Evolutionary conservation across 1,140 invertebrate genomes (phyloP), one percentile per base, ranked within the genome.

Genomic region (Rhopalosiphum maidis): DNA sequence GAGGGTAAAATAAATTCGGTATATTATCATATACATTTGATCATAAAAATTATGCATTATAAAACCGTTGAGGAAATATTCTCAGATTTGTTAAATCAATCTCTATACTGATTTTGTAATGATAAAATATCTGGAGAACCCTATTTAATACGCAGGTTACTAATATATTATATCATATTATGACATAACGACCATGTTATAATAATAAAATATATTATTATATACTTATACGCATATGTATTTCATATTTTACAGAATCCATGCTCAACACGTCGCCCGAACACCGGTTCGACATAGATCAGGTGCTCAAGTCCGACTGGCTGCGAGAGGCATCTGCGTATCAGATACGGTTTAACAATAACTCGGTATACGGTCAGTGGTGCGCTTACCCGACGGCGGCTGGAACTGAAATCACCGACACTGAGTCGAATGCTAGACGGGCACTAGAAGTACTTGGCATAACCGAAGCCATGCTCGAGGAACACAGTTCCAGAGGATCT

Each of bases 361-460:
- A 86, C 35, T 55, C 83, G 37, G 91, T 91, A 22, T 94, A 94
- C 82, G 94, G 94, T 37, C 91, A 93, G n/a, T 94, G 94, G 94
- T 94, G 94, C 83, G 94, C 94, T 18, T 90, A 93, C 7, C 94
- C 94, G 15, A 94, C 94, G 0, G 35, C 54, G 22, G 54, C 37
- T 15, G 37, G 37, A 15, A 54, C 41, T 1, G 94, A 94, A 6
- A 83, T 94, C 23, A 93, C 93, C 22, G 89, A 94, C 48, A 94
- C 94, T 35, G 94, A 95, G 94, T 91, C 94, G n/a, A 89, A 91
- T 8, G 94, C 94, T n/a, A 90, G 94, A 22, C 94, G 94, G 48
- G 95, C 95, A 55, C 94, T 97, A 54, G 94, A 94, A 55, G 95
- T 95, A 30, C 94, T 96, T 4, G 96, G 96, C 8, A 96, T 97